Conservation (phyloP, 2,888 invertebrate species). For the Spodoptera picta region DNA sequence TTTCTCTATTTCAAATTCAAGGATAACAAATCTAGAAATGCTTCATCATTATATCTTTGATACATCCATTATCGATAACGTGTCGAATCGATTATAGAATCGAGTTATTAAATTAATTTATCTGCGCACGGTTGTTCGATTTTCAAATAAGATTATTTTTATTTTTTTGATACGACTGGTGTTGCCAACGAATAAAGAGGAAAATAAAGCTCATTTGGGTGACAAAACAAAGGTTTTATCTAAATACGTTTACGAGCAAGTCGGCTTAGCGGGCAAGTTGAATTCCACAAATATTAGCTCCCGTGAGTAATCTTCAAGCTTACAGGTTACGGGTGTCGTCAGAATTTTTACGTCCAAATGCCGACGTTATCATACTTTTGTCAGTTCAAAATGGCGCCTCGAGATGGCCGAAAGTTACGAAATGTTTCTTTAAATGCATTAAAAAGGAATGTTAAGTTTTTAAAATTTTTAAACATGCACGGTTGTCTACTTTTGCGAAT, state of each 20-base stretch:
- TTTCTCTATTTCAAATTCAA: constrained; percentile 59
- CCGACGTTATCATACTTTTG: constrained; percentile 57
- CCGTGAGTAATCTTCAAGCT: constrained; percentile 69
- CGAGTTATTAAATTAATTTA: constrained; percentile 45
- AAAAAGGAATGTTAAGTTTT: constrained; percentile 20
- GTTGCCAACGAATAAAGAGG: constrained; percentile 14
- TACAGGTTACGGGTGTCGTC: constrained; percentile 57
- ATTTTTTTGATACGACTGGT: not conserved
- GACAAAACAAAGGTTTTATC: constrained; percentile 57
- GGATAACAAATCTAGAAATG: constrained; percentile 44
- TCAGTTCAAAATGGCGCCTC: constrained; percentile 30
- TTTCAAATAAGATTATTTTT: constrained; percentile 18
- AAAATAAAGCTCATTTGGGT: constrained; percentile 35
- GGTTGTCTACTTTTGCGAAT: constrained; percentile 27
- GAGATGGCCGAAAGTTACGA: constrained; percentile 50
- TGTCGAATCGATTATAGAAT: constrained; percentile 43
- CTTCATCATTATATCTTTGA: constrained; percentile 33
- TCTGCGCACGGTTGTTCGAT: constrained; percentile 30
- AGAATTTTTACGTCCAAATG: constrained; percentile 61
- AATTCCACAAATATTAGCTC: constrained; percentile 84
- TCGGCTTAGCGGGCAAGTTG: constrained; percentile 57
- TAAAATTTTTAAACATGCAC: constrained; percentile 18
- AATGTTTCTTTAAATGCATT: constrained; percentile 35
- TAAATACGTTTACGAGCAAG: constrained; percentile 55
- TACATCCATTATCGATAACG: constrained; percentile 41